These are phyloP conservation scores for Tromatobia lineatoria DNA, from an alignment of 2,888 invertebrate species.

Conservation along the genomic window DNA sequence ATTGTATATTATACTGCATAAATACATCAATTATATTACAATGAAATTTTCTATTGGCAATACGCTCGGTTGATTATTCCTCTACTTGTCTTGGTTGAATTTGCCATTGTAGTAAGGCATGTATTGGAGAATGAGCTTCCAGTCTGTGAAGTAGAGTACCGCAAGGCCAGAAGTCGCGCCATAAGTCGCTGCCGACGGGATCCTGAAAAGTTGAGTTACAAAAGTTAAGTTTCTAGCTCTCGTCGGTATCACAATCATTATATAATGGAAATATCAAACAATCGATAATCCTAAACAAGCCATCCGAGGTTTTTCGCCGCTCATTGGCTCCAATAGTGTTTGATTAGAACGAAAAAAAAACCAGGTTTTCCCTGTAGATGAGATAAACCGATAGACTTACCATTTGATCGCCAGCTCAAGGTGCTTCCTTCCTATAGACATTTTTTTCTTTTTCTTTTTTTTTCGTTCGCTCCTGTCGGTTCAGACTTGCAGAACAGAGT, in stretches of 20 bases:
- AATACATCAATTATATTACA: slow-evolving; percentile 42
- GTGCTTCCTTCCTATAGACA: slow-evolving; percentile 57
- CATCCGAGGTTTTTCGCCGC: not conserved
- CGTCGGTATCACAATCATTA: not conserved
- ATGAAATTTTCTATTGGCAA: slow-evolving; percentile 21
- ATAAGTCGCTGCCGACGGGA: slow-evolving; percentile 88
- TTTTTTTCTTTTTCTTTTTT: too few species aligned
- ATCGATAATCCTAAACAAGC: too few species aligned
- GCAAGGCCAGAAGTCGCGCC: slow-evolving; percentile 89
- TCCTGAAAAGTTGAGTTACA: slow-evolving; percentile 83
- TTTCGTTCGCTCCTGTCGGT: not conserved
- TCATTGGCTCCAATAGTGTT: not conserved
- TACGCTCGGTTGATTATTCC: slow-evolving; percentile 12
- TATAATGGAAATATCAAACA: slow-evolving; percentile 20
- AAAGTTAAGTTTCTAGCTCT: not conserved
- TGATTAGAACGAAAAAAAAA: not conserved
- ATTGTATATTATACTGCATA: slow-evolving; percentile 22
- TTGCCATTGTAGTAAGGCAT: slow-evolving; percentile 93
- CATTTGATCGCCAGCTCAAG: slow-evolving; percentile 65
- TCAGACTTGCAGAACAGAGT: not conserved
- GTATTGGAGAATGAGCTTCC: slow-evolving; percentile 90
- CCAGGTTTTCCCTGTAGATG: not conserved
- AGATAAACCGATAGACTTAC: slow-evolving; percentile 34
- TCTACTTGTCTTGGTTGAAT: slow-evolving; percentile 85
- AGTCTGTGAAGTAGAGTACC: slow-evolving; percentile 92